These are phyloP conservation scores for Pinctada fucata DNA, from an alignment of 2,888 invertebrate genomes.

Conservation along the genomic window DNA sequence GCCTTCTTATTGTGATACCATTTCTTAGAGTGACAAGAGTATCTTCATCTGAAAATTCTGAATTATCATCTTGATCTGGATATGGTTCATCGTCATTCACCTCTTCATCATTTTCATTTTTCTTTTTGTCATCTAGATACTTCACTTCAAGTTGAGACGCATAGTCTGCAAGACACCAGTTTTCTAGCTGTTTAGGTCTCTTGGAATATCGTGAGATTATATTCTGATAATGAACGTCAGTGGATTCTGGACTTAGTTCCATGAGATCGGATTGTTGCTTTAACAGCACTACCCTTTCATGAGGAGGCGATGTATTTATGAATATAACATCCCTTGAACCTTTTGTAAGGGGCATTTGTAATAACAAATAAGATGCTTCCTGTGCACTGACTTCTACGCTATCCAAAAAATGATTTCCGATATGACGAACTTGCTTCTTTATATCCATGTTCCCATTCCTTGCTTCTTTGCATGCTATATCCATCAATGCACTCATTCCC, in stretches of 20 bases:
- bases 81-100: not conserved
- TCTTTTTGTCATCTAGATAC: not conserved
- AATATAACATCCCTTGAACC: too few species aligned
- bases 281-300: slow-evolving; percentile 52
- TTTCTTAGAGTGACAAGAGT: slow-evolving; percentile 31
- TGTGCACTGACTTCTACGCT: too few species aligned
- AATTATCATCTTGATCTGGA: slow-evolving; percentile 6
- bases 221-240: too few species aligned
- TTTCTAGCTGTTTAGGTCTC: not conserved
- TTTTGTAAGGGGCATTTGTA: too few species aligned
- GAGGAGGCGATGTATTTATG: slow-evolving; percentile 47
- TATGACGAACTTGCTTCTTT: too few species aligned
- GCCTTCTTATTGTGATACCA: slow-evolving; percentile 42
- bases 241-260: too few species aligned
- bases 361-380: too few species aligned
- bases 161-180: slow-evolving; percentile 10
- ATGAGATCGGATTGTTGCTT: slow-evolving; percentile 50
- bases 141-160: too few species aligned
- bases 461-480: too few species aligned
- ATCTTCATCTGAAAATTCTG: slow-evolving; percentile 19
- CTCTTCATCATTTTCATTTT: not conserved
- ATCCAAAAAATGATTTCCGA: too few species aligned
- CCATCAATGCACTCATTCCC: slow-evolving; percentile 48
- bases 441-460: too few species aligned
- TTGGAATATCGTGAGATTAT: too few species aligned